Evolutionary conservation across 2,888 invertebrate species (phyloP).

Genomic region (Drosophila emarginata): DNA sequence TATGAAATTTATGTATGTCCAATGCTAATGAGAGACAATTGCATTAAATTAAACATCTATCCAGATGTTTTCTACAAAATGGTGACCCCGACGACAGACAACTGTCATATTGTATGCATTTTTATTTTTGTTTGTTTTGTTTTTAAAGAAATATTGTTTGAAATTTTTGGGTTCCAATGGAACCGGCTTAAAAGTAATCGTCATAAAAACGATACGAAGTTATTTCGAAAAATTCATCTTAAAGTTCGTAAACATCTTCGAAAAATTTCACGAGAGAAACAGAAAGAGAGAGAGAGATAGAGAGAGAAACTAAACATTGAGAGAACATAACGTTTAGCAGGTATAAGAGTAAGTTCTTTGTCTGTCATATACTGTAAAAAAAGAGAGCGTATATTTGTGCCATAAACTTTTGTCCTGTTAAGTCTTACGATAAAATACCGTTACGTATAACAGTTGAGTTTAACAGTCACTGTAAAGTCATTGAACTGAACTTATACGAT

Average conservation of each 20-base stretch:
- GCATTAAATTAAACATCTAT: constrained; percentile 47
- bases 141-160: constrained; percentile 6
- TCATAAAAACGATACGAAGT: constrained; percentile 19
- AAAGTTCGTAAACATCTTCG: constrained; percentile 20
- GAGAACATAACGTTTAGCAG: background rate
- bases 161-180: constrained; percentile 16
- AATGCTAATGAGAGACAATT: constrained; percentile 64
- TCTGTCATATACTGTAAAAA: background rate
- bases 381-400: background rate
- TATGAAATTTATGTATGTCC: constrained; percentile 63
- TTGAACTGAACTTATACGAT: constrained; percentile 10
- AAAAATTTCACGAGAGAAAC: background rate
- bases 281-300: background rate
- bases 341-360: constrained; percentile 20
- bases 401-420: background rate
- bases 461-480: background rate
- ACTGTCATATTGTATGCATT: background rate
- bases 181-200: constrained; percentile 45
- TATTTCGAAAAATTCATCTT: constrained; percentile 16
- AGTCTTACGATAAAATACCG: background rate
- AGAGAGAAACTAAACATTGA: background rate
- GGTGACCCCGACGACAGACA: background rate
- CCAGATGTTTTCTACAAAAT: constrained; percentile 9
- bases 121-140: background rate
- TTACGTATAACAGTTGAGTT: constrained; percentile 22